Percentiles rank a stretch among this genome's conserved stretches.
Evolutionary conservation across 2,888 invertebrate species (phyloP).

Genomic region (Barypeithes pellucidus): DNA sequence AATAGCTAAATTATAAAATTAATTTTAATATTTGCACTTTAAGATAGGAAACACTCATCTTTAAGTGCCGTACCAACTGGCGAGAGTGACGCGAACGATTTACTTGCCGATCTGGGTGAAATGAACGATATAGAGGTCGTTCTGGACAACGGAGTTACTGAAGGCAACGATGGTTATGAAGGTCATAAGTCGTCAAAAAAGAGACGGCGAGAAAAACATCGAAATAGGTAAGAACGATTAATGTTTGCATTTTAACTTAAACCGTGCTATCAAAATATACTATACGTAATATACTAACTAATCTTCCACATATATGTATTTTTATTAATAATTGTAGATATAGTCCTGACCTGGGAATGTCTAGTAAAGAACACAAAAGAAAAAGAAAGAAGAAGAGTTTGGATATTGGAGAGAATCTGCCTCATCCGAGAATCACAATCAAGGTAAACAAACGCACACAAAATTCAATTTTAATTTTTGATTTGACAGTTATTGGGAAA

Average conservation of each 20-base stretch:
- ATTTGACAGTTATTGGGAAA: too few species aligned
- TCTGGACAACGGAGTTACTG: slow-evolving; percentile 41
- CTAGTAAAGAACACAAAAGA: slow-evolving; percentile 84
- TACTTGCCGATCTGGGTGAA: slow-evolving; percentile 31
- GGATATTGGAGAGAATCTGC: slow-evolving; percentile 75
- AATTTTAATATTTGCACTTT: slow-evolving; percentile 10
- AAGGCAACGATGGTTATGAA: slow-evolving; percentile 45
- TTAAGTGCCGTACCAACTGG: not conserved
- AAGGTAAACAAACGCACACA: too few species aligned
- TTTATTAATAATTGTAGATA: slow-evolving; percentile 50
- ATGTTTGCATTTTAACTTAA: not conserved
- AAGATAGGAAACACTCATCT: slow-evolving; percentile 38
- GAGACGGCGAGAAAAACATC: slow-evolving; percentile 83
- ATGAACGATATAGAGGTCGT: slow-evolving; percentile 48
- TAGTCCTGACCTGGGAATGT: slow-evolving; percentile 79
- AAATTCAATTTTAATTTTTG: too few species aligned
- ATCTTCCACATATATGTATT: too few species aligned
- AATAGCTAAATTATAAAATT: not conserved
- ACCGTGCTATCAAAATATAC: too few species aligned
- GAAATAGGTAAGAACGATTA: slow-evolving; percentile 71
- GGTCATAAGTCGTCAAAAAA: slow-evolving; percentile 77
- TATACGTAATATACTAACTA: too few species aligned
- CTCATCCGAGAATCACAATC: slow-evolving; percentile 86
- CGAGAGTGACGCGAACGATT: slow-evolving; percentile 6
- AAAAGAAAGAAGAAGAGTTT: slow-evolving; percentile 87